These are phyloP conservation scores for Rhamnusium bicolor DNA, from an alignment of 2,888 invertebrate genomes.

Conservation along the genomic window DNA sequence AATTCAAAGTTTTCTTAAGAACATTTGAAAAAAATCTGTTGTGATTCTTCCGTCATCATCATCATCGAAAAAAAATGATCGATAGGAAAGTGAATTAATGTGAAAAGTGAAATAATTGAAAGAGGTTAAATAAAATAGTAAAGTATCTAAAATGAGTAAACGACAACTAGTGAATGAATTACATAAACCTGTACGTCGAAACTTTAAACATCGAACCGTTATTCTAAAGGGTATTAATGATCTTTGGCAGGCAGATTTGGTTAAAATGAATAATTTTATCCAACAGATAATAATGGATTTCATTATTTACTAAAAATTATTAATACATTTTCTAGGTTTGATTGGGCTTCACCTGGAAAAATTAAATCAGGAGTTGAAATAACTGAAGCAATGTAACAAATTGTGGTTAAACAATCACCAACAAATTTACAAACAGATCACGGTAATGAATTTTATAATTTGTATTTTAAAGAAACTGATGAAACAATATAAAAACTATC, in stretches of 20 bases:
- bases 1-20: neutral
- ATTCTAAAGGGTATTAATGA: constrained; percentile 66
- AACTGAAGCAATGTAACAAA: constrained; percentile 45
- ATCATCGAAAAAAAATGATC: neutral
- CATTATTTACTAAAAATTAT: constrained; percentile 64
- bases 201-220: constrained; percentile 63
- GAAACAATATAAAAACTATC: constrained; percentile 38
- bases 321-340: constrained; percentile 67
- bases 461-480: constrained; percentile 32
- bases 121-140: no score
- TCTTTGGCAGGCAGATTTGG: constrained; percentile 69
- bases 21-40: neutral
- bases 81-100: neutral
- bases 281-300: constrained; percentile 60
- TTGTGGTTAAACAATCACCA: constrained; percentile 14
- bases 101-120: neutral
- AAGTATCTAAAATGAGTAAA: constrained; percentile 11
- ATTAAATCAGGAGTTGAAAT: constrained; percentile 60
- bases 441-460: constrained; percentile 26
- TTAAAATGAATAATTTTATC: constrained; percentile 61
- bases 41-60: neutral
- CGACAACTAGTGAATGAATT: constrained; percentile 57
- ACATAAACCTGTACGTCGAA: constrained; percentile 64
- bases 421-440: constrained; percentile 58
- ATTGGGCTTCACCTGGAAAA: constrained; percentile 63